Evolutionary conservation across 2,888 invertebrate species (phyloP).

Genomic region (Cancer borealis): DNA sequence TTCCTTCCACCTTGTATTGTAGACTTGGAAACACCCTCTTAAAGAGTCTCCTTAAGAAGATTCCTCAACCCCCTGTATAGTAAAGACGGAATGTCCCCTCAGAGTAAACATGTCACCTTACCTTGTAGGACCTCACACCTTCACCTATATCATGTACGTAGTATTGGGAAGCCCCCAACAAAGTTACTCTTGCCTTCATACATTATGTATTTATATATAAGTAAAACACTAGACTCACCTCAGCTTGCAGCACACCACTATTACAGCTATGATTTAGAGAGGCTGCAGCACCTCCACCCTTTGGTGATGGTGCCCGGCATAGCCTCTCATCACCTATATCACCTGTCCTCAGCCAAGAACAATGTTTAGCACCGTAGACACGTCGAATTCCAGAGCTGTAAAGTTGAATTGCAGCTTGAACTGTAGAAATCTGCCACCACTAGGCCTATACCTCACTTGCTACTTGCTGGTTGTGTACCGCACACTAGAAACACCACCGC

Average conservation of each 20-base stretch:
- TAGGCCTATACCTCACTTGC: background rate
- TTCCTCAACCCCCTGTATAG: conserved; percentile 35
- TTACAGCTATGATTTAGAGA: background rate
- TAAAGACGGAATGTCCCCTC: conserved; percentile 41
- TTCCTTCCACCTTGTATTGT: conserved; percentile 36
- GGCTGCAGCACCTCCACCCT: background rate
- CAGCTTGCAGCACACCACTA: conserved; percentile 4
- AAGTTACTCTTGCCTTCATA: background rate
- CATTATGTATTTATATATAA: conserved; percentile 26
- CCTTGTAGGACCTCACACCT: conserved; percentile 31
- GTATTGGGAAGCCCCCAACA: background rate
- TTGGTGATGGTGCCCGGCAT: background rate
- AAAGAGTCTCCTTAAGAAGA: background rate
- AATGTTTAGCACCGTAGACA: conserved; percentile 22
- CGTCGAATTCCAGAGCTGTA: background rate
- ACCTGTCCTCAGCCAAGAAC: conserved; percentile 13
- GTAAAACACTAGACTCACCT: background rate
- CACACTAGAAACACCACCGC: background rate
- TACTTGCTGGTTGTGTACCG: background rate
- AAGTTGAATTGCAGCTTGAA: conserved; percentile 1
- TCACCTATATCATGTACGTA: conserved; percentile 25
- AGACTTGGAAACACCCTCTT: conserved; percentile 23
- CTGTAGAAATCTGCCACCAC: conserved; percentile 8
- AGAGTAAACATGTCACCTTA: conserved; percentile 38
- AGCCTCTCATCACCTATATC: background rate